phyloP scores from a whole-genome alignment of 2,113 vertebrate genomes.

The Nesoenas mayeri region DNA sequence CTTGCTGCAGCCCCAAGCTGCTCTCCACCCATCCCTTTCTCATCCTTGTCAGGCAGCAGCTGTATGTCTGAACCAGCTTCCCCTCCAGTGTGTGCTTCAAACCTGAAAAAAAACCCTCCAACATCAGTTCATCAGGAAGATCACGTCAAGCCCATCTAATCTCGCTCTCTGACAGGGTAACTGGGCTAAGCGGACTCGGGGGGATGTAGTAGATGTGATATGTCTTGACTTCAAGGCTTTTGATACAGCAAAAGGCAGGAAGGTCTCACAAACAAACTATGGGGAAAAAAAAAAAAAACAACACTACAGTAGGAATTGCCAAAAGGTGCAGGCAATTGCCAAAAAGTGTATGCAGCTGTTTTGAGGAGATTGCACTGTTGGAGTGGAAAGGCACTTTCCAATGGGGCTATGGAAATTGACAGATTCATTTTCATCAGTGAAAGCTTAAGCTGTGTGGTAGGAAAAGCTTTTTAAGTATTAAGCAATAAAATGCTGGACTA shows the following conservation, averaged over 20 bases:
- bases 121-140: constrained; percentile 15
- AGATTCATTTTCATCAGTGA: constrained; percentile 24
- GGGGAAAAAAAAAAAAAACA: not conserved
- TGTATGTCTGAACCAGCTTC: not conserved
- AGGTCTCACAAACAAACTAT: not conserved
- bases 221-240: not conserved
- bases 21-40: not conserved
- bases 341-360: not conserved
- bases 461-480: not conserved
- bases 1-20: not conserved
- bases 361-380: not conserved
- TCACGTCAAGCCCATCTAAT: constrained; percentile 1
- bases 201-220: not conserved
- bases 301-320: not conserved
- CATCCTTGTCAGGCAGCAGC: not conserved
- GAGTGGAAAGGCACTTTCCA: not conserved
- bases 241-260: not conserved
- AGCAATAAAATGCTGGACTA: not conserved
- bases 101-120: not conserved
- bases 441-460: not conserved
- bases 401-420: accelerated
- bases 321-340: not conserved
- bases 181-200: not conserved
- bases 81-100: not conserved
- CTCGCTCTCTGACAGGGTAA: not conserved